Evolutionary conservation across 2,888 invertebrate species (phyloP).

Genomic region (Tachina grossa): DNA sequence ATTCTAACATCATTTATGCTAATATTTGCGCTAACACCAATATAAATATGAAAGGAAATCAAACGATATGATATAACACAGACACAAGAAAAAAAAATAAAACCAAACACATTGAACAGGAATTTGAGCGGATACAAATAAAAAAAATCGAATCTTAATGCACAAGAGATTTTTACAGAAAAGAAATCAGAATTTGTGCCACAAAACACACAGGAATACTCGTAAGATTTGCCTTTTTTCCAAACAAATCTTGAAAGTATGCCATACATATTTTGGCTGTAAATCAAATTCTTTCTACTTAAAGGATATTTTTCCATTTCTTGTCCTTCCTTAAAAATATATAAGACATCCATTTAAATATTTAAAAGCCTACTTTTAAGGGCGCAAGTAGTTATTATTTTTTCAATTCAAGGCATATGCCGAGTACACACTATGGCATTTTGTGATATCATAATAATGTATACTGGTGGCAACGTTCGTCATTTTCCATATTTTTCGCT

Average conservation of each 20-base stretch:
- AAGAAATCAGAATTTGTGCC: background rate
- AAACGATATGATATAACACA: conserved; percentile 27
- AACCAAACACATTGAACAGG: background rate
- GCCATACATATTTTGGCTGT: background rate
- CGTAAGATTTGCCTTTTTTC: background rate
- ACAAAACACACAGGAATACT: background rate
- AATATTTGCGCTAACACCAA: conserved; percentile 40
- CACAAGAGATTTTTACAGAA: background rate
- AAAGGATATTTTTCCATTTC: background rate
- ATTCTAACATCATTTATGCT: conserved; percentile 4
- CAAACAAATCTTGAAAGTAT: background rate
- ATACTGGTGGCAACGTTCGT: too few species aligned
- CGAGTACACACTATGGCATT: too few species aligned
- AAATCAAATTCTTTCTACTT: background rate
- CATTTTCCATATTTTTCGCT: too few species aligned
- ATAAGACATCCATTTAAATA: background rate
- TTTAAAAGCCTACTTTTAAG: background rate
- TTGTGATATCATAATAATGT: too few species aligned
- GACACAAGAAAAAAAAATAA: conserved; percentile 29
- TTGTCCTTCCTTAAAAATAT: background rate
- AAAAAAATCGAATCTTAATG: background rate
- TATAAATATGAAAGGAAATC: conserved; percentile 6
- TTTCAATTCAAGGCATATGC: background rate
- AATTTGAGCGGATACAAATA: conserved; percentile 15
- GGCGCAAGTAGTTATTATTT: conserved; percentile 59